These are phyloP conservation scores for Pangasius sanitwongsei DNA, from an alignment of 2,797 vertebrate species.

Conservation along the genomic window DNA sequence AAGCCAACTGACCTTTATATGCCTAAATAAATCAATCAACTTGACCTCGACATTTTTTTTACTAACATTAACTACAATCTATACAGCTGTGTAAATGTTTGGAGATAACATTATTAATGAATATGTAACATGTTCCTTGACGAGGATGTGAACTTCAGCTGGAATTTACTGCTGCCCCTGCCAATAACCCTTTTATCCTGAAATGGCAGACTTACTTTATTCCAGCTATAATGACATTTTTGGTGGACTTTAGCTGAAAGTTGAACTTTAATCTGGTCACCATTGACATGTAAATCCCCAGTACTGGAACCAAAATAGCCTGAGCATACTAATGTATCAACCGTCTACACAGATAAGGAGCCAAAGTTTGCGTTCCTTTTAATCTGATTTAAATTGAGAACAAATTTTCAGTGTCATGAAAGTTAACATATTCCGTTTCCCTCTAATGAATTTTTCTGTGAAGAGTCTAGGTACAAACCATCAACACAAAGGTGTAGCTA, in stretches of 20 bases:
- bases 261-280: constrained; percentile 32
- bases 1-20: constrained; percentile 2
- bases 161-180: constrained; percentile 9
- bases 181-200: constrained; percentile 33
- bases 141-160: constrained; percentile 10
- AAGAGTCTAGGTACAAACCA: constrained; percentile 14
- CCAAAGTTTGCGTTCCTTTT: neutral
- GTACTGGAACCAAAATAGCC: constrained; percentile 17
- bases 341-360: neutral
- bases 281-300: constrained; percentile 33
- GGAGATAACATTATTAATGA: constrained; percentile 18
- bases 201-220: constrained; percentile 37
- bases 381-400: neutral
- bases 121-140: constrained; percentile 19
- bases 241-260: constrained; percentile 34
- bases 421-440: neutral
- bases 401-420: neutral
- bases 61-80: neutral
- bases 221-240: constrained; percentile 37
- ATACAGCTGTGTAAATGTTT: neutral
- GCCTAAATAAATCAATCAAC: constrained; percentile 7
- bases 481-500: constrained; percentile 44
- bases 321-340: constrained; percentile 13
- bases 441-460: constrained; percentile 13
- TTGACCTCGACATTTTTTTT: neutral